Conservation (phyloP, 2,888 invertebrate species). For the Timandra comae region DNA sequence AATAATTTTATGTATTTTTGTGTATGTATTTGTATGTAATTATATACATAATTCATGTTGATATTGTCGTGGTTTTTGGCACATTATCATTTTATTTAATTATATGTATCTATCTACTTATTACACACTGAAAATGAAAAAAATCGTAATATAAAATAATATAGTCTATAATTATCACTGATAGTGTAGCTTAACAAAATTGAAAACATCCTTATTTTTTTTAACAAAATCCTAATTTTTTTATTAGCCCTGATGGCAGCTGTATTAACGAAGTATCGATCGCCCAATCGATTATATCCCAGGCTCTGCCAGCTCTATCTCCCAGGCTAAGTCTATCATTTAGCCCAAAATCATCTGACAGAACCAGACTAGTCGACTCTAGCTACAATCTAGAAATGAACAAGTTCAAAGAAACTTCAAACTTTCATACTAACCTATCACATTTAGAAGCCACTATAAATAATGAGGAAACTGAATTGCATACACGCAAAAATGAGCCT, state of each 20-base stretch:
- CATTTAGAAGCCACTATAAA: slow-evolving; percentile 47
- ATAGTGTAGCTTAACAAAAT: no score
- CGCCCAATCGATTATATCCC: slow-evolving; percentile 74
- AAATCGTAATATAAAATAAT: neutral
- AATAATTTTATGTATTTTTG: slow-evolving; percentile 15
- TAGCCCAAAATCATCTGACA: slow-evolving; percentile 64
- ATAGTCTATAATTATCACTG: no score
- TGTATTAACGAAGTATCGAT: slow-evolving; percentile 72
- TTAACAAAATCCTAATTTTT: slow-evolving; percentile 32
- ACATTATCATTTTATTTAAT: slow-evolving; percentile 20
- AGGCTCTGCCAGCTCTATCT: slow-evolving; percentile 70
- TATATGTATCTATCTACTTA: slow-evolving; percentile 13
- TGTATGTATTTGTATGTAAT: no score
- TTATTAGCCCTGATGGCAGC: slow-evolving; percentile 71
- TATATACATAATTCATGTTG: slow-evolving; percentile 5
- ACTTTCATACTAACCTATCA: slow-evolving; percentile 23
- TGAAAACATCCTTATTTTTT: slow-evolving; percentile 37
- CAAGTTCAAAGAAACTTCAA: slow-evolving; percentile 46
- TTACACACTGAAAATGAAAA: no score
- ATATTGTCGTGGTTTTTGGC: no score
- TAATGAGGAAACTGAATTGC: slow-evolving; percentile 31
- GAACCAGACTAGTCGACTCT: slow-evolving; percentile 61
- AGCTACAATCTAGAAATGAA: slow-evolving; percentile 53
- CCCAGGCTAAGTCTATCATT: slow-evolving; percentile 63
- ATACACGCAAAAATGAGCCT: slow-evolving; percentile 40